Conservation (phyloP, 1,140 invertebrate genomes). For the Aricia agestis region DNA sequence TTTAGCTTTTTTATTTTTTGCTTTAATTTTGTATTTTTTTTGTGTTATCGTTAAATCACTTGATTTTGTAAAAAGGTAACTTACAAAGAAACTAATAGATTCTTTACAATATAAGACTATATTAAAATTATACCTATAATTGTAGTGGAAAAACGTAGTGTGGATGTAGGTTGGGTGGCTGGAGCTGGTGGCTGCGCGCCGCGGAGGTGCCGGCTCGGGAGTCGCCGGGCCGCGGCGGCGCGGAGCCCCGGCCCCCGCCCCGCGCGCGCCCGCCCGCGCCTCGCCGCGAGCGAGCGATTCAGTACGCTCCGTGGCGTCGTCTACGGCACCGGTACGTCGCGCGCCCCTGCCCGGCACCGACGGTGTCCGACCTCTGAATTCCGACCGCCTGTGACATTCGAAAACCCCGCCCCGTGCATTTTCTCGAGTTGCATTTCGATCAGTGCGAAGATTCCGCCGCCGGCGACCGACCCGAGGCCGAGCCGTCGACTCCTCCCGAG, state of each 20-base stretch:
- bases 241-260: conserved; percentile 33
- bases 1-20: too few species aligned
- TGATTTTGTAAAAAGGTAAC: too few species aligned
- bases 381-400: conserved; percentile 68
- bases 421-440: conserved; percentile 62
- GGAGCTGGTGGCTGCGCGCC: conserved; percentile 35
- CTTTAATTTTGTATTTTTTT: too few species aligned
- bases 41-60: too few species aligned
- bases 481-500: conserved; percentile 51
- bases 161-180: conserved; percentile 10
- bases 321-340: conserved; percentile 22
- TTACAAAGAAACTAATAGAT: too few species aligned
- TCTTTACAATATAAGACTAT: too few species aligned
- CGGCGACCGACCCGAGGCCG: conserved; percentile 38
- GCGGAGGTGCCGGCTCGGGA: conserved; percentile 23
- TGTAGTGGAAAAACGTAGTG: background rate
- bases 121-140: too few species aligned
- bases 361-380: conserved; percentile 65
- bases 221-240: conserved; percentile 32
- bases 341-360: conserved; percentile 20
- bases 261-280: conserved; percentile 35
- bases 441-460: conserved; percentile 56
- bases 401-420: conserved; percentile 72
- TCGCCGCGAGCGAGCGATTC: conserved; percentile 35
- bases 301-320: conserved; percentile 60